Base-by-base conservation (phyloP, 2,113 vertebrate species). In the Bothrops jararaca region DNA sequence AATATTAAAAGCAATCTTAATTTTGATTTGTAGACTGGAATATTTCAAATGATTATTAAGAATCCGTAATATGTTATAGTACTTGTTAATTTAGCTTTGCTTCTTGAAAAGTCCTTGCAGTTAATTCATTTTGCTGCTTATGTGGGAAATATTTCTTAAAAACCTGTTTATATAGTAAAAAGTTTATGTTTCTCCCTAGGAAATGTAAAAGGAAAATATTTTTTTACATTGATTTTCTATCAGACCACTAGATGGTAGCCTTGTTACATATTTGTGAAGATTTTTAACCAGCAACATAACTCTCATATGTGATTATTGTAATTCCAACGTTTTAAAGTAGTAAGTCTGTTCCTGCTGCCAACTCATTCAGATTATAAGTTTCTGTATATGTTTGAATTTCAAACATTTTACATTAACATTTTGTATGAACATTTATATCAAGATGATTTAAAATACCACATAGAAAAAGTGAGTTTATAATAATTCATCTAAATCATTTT, bases 181-280 rank as follows among this genome's bases (percentile, higher is more conserved):
- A 15, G 5, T 12, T 7, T 92, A 50, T 5, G 53, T 26, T 48
- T 50, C 85, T 54, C 48, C 39, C 86, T 86, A 60, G 15, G 11
- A 0, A 93, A 50, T 92, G 56, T 58, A 15, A 26, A 91, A 50
- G 26, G 22, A 57, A 23, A 87, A 56, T 1, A 3, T 26, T 8
- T 91, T 60, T 34, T 11, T 8, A 64, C 52, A 88, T 26, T 91
- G 86, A 39, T 89, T 91, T 92, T 57, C 7, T n/a, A 0, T 91
- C 4, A 93, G 92, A 95, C 24, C 98, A 94, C 94, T 97, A 98
- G 98, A 93, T 98, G 98, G 97, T 98, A 98, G 98, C 69, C 92
- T 96, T 97, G 95, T 94, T 93, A 93, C 56, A 6, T 0, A 13
- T 53, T 93, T 0, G 0, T 88, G 86, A 74, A 93, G 34, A 91